Evolutionary conservation across 2,888 invertebrate genomes (phyloP), one percentile per base, ranked within the genome.

Genomic region (Tridacna crocea): DNA sequence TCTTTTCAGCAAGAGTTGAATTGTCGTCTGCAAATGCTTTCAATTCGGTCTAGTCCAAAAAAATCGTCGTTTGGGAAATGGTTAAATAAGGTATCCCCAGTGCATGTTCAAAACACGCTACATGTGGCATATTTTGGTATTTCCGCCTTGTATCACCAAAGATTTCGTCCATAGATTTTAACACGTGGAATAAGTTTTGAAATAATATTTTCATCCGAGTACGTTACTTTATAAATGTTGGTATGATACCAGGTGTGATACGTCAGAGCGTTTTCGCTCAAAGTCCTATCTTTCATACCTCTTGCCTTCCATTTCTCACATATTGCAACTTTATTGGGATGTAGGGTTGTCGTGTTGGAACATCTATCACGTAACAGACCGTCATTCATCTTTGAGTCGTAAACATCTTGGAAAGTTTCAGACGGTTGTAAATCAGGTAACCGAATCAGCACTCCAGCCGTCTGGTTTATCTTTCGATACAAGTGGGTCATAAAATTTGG

Each of bases 171-270:
- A 27, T 26, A 63, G 2, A 63, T 63, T 26, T 26, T 19, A 24
- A 27, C 63, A 27, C 27, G 26, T 3, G 63, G 63, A 63, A 63
- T 27, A 13, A 63, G 15, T 63, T 63, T 63, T 19, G 24, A 27
- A 27, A 63, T 63, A 27, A 27, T 11, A 63, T 63, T 63, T 63
- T 63, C 63, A 17, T 24, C 63, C 13, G 26, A 63, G 17, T 27
- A 27, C 1, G 24, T 63, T 26, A 63, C 24, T 13, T 27, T 26
- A 12, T 63, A 27, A 22, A 27, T 63, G 26, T 27, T 26, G 15
- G 27, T 63, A 26, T 63, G 63, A 63, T 27, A 63, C 63, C 63
- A 63, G 24, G 63, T 63, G 63, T 63, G 63, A 22, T 26, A 63
- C 17, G 63, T 63, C 12, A 63, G 15, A 19, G 63, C 63, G 0